A percentile compares a stretch with the other conserved stretches of the same genome.
Conservation (phyloP, 2,113 vertebrate species). For the Zosterops borbonicus region DNA sequence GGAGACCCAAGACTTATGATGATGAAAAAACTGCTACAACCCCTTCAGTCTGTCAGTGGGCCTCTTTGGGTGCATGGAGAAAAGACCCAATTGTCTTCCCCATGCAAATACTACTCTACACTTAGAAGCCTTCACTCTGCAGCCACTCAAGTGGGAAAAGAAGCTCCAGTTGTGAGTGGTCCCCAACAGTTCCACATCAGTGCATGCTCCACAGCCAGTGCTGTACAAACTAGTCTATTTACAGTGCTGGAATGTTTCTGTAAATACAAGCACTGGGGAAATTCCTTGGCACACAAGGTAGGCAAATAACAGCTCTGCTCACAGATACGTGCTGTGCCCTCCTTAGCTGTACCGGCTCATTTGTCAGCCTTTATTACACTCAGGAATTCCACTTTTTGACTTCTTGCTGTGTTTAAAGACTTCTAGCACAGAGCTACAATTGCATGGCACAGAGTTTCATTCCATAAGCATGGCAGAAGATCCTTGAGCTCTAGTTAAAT, state of each 20-base stretch:
- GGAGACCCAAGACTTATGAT: not conserved
- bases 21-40: not conserved
- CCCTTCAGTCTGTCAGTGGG: not conserved
- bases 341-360: not conserved
- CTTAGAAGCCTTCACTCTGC: not conserved
- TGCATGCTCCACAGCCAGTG: not conserved
- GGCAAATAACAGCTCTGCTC: not conserved
- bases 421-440: not conserved
- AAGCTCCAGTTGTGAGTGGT: not conserved
- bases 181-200: not conserved
- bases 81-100: not conserved
- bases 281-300: not conserved
- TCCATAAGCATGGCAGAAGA: not conserved
- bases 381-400: not conserved
- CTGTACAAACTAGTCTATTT: not conserved
- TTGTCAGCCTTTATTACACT: not conserved
- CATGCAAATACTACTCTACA: not conserved
- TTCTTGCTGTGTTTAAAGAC: not conserved
- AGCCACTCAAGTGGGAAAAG: not conserved
- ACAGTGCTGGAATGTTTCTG: not conserved
- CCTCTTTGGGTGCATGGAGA: not conserved
- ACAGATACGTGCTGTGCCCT: not conserved
- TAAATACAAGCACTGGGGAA: not conserved
- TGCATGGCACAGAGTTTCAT: rapidly evolving
- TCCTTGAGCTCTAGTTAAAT: not conserved